Base-by-base conservation (phyloP, 2,888 invertebrate species). In the Diaperis boleti region DNA sequence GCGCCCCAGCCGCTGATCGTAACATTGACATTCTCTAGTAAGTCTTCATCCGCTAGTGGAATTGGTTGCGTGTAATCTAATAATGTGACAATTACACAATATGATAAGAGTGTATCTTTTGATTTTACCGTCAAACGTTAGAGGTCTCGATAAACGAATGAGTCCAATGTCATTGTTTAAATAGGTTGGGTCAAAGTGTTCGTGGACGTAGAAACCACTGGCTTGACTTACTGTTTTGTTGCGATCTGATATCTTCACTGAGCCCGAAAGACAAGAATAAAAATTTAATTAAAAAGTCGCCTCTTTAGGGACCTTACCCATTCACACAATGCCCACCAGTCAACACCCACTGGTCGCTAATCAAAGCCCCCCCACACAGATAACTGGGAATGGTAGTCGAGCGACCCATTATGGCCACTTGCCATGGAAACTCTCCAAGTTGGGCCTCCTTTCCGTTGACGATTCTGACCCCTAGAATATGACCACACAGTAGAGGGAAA, bases 301-400 rank as follows among this genome's bases (percentile, higher is more conserved):
- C 22, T 18, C n/a, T 10, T 33, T 33, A 8, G 5, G 1, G 4
- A 4, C 3, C 1, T 7, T 33, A 50, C 50, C 17, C 15, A 7
- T 17, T 8, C 6, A 50, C 35, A 18, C 50, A 50, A 15, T 50
- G 50, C 5, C 33, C 50, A 2, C 35, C 50, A 3, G 50, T 50
- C 17, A 50, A 33, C 6, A 50, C 14, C 50, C 50, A 50, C 17
- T 31, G 8, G 4, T 50, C 50, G 17, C 17, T 35, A 33, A 50
- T 31, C 15, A 50, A 5, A 18, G 33, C 14, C 33, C 50, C 50
- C 1, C 50, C 50, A 11, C 50, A 50, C 1, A 50, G 11, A 18
- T 3, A 31, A 1, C 11, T 18, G 6, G 14, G 22, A 4, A 18
- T 5, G n/a, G 13, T 45, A 13, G 10, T 3, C 1, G 15, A 18